These are phyloP conservation scores for Anguilla pacifica DNA, from an alignment of 2,797 vertebrate genomes.

Conservation along the genomic window DNA sequence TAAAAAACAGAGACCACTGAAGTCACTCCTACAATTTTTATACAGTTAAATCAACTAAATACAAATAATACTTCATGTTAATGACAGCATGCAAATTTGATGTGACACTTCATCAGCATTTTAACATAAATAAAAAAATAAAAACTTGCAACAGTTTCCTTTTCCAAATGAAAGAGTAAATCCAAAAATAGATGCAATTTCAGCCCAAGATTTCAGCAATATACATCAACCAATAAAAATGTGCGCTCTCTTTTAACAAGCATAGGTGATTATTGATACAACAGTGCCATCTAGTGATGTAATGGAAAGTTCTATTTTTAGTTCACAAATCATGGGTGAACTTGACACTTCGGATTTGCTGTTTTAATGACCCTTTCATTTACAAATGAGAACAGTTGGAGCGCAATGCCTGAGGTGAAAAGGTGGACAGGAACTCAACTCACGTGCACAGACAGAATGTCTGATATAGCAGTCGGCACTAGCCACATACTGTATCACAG, in stretches of 20 bases:
- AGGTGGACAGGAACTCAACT: neutral
- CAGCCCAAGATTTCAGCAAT: neutral
- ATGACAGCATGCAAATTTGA: neutral
- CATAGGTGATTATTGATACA: conserved; percentile 34
- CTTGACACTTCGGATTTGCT: neutral
- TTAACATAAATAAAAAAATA: neutral
- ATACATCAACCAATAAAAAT: neutral
- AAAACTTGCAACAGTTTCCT: neutral
- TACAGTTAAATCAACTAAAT: neutral
- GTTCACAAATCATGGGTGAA: neutral
- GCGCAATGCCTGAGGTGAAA: neutral
- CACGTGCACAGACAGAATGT: neutral
- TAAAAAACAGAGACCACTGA: neutral
- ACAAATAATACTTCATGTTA: neutral
- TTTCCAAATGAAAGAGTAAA: neutral
- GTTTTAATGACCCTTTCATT: neutral
- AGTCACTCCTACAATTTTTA: neutral
- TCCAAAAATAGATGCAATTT: neutral
- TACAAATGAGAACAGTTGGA: neutral
- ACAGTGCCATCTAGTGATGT: conserved; percentile 45
- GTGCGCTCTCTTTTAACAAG: neutral
- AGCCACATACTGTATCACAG: neutral
- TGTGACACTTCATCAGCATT: neutral
- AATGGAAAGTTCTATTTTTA: neutral
- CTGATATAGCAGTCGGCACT: neutral